phyloP scores from a whole-genome alignment of 2,113 vertebrate genomes.

The Propithecus coquereli region DNA sequence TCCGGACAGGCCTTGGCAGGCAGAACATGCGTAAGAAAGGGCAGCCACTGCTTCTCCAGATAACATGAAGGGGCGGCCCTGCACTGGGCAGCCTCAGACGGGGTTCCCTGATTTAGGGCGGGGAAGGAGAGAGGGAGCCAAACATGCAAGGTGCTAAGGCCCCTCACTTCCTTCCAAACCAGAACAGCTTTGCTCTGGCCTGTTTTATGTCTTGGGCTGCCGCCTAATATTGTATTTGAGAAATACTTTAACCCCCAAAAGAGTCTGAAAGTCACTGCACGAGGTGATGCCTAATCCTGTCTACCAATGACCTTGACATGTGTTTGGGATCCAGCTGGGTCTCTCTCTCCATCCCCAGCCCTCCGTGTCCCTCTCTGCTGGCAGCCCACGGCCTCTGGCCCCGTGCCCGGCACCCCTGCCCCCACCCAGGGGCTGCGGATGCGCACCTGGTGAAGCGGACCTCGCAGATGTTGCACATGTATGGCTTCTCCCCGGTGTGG shows the following conservation, averaged over 20 bases:
- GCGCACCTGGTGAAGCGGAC: slow-evolving; percentile 98
- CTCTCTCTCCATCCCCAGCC: neutral
- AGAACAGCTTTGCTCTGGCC: neutral
- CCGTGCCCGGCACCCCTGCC: rapidly evolving
- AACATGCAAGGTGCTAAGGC: neutral
- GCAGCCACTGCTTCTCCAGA: neutral
- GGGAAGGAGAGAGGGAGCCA: too few relatives aligned
- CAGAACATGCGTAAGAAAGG: neutral
- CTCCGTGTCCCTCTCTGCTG: neutral
- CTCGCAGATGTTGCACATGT: slow-evolving; percentile 99
- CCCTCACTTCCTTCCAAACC: neutral
- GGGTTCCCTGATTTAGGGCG: neutral
- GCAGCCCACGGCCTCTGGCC: rapidly evolving
- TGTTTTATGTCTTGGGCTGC: neutral
- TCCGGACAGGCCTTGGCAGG: neutral
- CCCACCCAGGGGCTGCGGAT: rapidly evolving
- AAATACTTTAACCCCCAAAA: neutral
- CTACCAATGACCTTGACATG: rapidly evolving
- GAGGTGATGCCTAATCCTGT: neutral
- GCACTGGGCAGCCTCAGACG: neutral
- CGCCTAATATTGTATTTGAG: neutral
- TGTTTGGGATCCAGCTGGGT: neutral
- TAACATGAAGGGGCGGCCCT: neutral
- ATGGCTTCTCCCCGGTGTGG: slow-evolving; percentile 98
- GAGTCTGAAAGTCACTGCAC: neutral